Conservation (phyloP, 2,888 invertebrate genomes). For the Caenorhabditis parvicauda region DNA sequence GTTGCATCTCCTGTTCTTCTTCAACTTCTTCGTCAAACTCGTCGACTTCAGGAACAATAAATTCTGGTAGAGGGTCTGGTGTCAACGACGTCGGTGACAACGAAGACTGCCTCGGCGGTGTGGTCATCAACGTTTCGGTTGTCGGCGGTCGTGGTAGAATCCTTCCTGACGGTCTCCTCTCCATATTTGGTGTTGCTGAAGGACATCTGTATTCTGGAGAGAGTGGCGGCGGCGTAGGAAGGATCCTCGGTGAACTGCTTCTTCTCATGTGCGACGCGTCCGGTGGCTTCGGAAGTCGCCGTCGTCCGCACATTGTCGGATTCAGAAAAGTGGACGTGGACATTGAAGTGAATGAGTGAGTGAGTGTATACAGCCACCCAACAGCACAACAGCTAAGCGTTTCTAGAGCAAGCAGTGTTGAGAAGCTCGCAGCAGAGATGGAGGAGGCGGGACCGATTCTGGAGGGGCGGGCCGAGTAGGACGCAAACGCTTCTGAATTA, state of each 20-base stretch:
- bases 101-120: conserved; percentile 7
- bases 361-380: background rate
- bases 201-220: conserved; percentile 42
- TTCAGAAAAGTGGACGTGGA: conserved; percentile 15
- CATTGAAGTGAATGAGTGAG: conserved; percentile 1
- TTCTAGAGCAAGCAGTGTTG: no score
- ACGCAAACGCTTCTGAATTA: no score
- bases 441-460: no score
- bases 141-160: conserved; percentile 36
- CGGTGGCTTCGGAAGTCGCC: conserved; percentile 44
- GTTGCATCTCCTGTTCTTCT: conserved; percentile 4
- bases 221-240: conserved; percentile 51
- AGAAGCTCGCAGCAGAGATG: no score
- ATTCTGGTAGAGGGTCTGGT: conserved; percentile 25
- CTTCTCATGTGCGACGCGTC: conserved; percentile 21
- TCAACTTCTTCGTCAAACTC: conserved; percentile 13
- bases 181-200: conserved; percentile 26
- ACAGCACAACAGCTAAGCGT: no score
- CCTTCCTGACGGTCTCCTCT: conserved; percentile 36
- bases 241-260: conserved; percentile 42
- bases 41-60: conserved; percentile 16
- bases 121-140: conserved; percentile 5
- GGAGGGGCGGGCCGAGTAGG: no score
- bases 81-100: conserved; percentile 24
- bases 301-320: conserved; percentile 32